Evolutionary conservation across 2,888 invertebrate species (phyloP), one percentile per base, ranked within the genome.

Genomic region (Cheilosia vulpina): DNA sequence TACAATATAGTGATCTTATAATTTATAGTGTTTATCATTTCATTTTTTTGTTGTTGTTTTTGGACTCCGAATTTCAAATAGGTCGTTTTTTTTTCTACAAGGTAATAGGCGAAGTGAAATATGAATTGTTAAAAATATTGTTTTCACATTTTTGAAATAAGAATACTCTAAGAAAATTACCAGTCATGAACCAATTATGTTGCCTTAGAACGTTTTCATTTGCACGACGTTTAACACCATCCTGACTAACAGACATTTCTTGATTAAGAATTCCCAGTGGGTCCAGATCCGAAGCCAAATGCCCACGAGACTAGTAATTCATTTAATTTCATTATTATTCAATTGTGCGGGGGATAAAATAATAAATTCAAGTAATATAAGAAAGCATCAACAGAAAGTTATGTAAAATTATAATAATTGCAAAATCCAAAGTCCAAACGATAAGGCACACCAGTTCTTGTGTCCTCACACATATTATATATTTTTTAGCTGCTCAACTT

Each of bases 231-330:
- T 90, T 90, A 87, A 90, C 90, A 87, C 92, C 92, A 90, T 92
- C 92, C 89, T 90, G 90, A 90, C 90, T 89, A 89, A 90, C 89
- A 85, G 89, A 90, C 87, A 90, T 90, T 89, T 91, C 91, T 89
- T 89, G 89, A 78, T 90, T 90, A 88, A 92, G 91, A 88, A 98
- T 94, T 88, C 94, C 94, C 87, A 98, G 93, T 4, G 98, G 98
- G 92, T 98, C 98, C 87, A 96, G 93, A 90, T 96, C 95, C 55
- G 97, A 96, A 88, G 96, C 94, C 89, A 96, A 94, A 92, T 97
- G 97, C 77, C 97, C 97, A 87, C 97, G 95, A 87, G 95, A 93
- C 96, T 98, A 94, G 87, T 87, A 85, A 85, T 81, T 87, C 79
- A 73, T 47, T 88, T 52, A 87, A 68, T 66, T 76, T 55, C 17